Conservation (phyloP, 1,140 invertebrate species). For the Brachionus calyciflorus region DNA sequence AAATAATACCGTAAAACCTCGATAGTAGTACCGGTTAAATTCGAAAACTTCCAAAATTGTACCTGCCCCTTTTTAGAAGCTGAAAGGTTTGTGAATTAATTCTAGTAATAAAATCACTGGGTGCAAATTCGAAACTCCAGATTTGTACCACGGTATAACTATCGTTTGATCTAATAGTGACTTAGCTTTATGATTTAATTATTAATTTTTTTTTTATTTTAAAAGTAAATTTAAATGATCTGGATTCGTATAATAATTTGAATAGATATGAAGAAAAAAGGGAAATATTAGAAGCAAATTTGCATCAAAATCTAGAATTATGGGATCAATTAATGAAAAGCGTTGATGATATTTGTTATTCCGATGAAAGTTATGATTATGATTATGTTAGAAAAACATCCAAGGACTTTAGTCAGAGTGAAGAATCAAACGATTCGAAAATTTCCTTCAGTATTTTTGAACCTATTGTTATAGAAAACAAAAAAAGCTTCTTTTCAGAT, state of each 20-base stretch:
- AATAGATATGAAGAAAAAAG: conserved; percentile 8
- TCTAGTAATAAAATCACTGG: no score
- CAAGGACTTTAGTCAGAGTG: conserved; percentile 28
- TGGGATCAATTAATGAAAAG: conserved; percentile 44
- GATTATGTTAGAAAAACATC: conserved; percentile 17
- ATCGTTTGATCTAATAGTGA: no score
- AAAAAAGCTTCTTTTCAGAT: background rate
- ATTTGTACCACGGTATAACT: no score
- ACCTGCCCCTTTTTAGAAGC: no score
- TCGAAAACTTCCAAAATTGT: no score
- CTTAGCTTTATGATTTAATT: background rate
- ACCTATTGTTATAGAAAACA: background rate
- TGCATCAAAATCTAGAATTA: conserved; percentile 43
- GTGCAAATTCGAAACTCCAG: no score
- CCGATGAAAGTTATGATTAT: conserved; percentile 31
- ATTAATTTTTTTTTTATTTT: background rate
- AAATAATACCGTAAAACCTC: no score
- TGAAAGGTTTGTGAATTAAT: no score
- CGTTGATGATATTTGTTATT: conserved; percentile 31
- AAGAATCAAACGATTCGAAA: conserved; percentile 25
- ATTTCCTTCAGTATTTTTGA: conserved; percentile 13
- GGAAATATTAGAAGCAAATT: background rate
- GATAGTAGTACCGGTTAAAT: no score
- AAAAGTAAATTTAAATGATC: conserved; percentile 33
- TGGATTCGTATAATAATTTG: background rate